Evolutionary conservation across 2,888 invertebrate species (phyloP), one percentile per base, ranked within the genome.

Genomic region (Clostera curtula): DNA sequence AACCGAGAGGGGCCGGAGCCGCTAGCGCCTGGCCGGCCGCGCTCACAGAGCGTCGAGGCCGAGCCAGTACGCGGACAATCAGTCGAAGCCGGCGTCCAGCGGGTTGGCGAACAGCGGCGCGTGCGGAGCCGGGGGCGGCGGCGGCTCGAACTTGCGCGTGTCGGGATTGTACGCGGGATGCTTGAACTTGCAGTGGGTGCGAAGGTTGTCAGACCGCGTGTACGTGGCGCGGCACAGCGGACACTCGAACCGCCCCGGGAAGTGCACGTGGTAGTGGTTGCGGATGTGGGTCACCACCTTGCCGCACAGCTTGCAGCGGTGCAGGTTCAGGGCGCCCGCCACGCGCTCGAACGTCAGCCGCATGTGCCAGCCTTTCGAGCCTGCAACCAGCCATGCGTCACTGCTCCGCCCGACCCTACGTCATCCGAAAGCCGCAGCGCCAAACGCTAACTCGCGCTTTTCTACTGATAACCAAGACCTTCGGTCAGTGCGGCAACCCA

Each of bases 291-390:
- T 93, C 86, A 94, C 94, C 88, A 94, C 93, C 90, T 94, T 94
- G 86, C 94, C 93, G 87, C 93, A 94, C 86, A 94, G 89, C 89
- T 93, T 93, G 90, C 94, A 94, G 82, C 93, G 92, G 89, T 94
- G 93, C 87, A 93, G 91, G 89, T 94, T 94, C 83, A 93, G 92
- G 87, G 93, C 92, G 85, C 93, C 93, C 85, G 93, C 93, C 87
- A 93, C 90, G 73, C 93, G 93, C 89, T 94, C 94, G 89, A 93
- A 94, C 86, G 93, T 93, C 86, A 93, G 91, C 88, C 93, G 92
- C 93, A 93, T 93, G 88, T 93, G 93, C 93, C 93, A 93, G 89
- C 93, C 93, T 90, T 93, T 93, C 84, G 93, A 93, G 90, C 93
- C 94, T 93, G 91, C 88, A 91, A 91, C 86, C 86, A 87, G 85